Evolutionary conservation across 2,888 invertebrate species (phyloP), one percentile per base, ranked within the genome.

Genomic region (Latrodectus elegans): DNA sequence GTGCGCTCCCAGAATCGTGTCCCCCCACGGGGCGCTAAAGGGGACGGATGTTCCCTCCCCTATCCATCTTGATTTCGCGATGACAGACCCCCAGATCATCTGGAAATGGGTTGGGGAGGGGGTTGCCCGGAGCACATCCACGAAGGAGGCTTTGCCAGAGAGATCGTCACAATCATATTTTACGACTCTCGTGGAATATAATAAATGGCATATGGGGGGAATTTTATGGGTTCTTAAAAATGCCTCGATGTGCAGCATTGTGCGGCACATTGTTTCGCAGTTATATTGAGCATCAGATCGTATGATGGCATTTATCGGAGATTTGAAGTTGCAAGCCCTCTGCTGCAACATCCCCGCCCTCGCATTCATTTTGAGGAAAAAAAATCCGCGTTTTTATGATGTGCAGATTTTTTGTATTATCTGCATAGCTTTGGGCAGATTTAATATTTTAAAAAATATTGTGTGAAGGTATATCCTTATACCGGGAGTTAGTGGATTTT

Each of bases 181-280:
- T 81, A 87, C 86, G 77, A 81, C 76, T 67, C 64, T 71, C 64
- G 26, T 51, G 14, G 72, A 75, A 81, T 60, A 60, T 87, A 87
- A 87, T 87, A 87, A 87, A 87, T 87, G 86, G 67, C 76, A 75
- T 75, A 49, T 52, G 81, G 77, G 81, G 22, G 67, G 49, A 82
- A 65, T 80, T 87, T 87, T 87, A 87, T 87, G 81, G 79, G 77
- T 70, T 81, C 81, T 81, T 87, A 87, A 87, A 86, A 87, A 87
- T 85, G 60, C 79, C 79, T 68, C 26, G 53, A 26, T 64, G 55
- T 76, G 72, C 17, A 64, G 68, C 60, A 81, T 77, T 79, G 70
- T 22, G 22, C 72, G 52, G 64, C 70, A 73, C 73, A 84, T 84
- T 84, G 84, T 78, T 84, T 65, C 84, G 84, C 49, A 64, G 83